Base-by-base conservation (phyloP, 2,888 invertebrate genomes). In the Bibio marci region DNA sequence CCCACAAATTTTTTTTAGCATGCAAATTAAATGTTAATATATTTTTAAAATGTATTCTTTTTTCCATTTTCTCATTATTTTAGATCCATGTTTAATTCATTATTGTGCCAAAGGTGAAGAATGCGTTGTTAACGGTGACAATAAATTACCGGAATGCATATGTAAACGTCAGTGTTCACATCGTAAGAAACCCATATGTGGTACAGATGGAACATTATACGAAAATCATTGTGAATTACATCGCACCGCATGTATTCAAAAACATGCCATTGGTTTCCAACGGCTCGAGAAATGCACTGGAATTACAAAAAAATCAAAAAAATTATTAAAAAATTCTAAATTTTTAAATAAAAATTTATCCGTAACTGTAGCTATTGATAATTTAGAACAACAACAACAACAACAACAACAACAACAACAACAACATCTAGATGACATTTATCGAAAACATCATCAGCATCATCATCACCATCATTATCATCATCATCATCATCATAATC, bases 181-280 rank as follows among this genome's bases (percentile, higher is more conserved):
- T 41, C 66, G 69, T 46, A 64, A 66, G 49, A 66, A 71, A 55
- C 60, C 69, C 30, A 72, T 76, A 38, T 77, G 77, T 50, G 76
- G 74, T 40, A 70, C 72, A 26, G 73, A 77, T 52, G 75, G 74
- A n/a, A 65, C 66, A 49, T 64, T 74, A 43, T 77, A 77, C 54
- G 65, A 68, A 35, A 76, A 73, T 56, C 76, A 76, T 54, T 77
- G 77, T 55, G 73, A 76, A 49, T 62, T 77, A 27, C 75, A 76
- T 50, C 62, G 71, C 40, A 66, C 72, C 3, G 71, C 74, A 14
- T 77, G 77, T 55, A 56, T 69, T 34, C 58, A 65, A 26, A 63
- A 65, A 25, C 62, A 60, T 10, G 59, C 65, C 45, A 67, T 76
- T 46, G 64, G 66, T 37, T 67, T 70, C 42, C 67, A 69, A 52